Base-by-base conservation (phyloP, 2,797 vertebrate genomes). In the Sorex maritimensis region DNA sequence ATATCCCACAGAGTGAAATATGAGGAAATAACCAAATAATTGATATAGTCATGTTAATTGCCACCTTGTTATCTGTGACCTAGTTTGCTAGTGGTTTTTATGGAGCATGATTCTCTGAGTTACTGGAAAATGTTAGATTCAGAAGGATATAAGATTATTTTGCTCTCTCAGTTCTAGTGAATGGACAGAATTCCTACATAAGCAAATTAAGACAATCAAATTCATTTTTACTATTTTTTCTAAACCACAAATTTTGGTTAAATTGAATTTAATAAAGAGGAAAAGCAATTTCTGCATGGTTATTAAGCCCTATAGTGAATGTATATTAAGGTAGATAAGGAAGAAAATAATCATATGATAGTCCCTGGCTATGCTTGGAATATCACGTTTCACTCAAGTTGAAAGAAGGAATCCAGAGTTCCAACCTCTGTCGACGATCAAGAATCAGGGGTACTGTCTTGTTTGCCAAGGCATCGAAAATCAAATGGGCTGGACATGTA, bases 61-160 rank as follows among this genome's bases (percentile, higher is more conserved):
- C 89, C 81, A 90, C 81, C 95, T 95, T 96, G 90, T 93, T 95
- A 96, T 97, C 93, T 95, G 81, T 97, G 97, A 96, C 96, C 96
- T 95, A 96, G 68, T 95, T 96, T 94, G 84, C 75, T 87, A 58
- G 71, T 69, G 49, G 79, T 68, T 95, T 96, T 96, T 96, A 90
- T 84, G 49, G 26, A 92, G 44, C 72, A 34, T 91, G 52, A 87
- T 72, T 93, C 84, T 91, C 72, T 96, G 86, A 95, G 86, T 93
- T 95, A 93, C 49, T 91, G 30, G 44, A 74, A 79, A 92, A 87
- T n/a, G 15, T 85, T 87, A 78, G 49, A 69, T 85, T 95, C 52
- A 69, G 55, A 86, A 52, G 58, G 24, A 83, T 91, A 21, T 71
- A 85, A 90, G 78, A 94, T 78, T 89, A 87, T 86, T 90, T 86